These are phyloP conservation scores for Drosophila prolongata DNA, from an alignment of 2,888 invertebrate genomes.

Conservation along the genomic window DNA sequence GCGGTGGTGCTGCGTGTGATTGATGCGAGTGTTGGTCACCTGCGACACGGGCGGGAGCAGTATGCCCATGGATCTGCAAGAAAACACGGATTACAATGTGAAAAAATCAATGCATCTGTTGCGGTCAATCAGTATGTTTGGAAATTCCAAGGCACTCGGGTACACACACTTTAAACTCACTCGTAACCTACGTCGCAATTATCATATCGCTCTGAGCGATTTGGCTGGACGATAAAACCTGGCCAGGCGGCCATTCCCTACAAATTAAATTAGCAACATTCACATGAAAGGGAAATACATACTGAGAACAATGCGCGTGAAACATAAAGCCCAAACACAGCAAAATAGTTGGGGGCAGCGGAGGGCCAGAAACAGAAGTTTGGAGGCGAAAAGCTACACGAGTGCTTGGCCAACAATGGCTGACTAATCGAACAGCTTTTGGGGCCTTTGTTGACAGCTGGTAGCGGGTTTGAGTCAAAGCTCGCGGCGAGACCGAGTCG, in stretches of 20 bases:
- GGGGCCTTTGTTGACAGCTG: slow-evolving; percentile 36
- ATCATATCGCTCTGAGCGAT: slow-evolving; percentile 12
- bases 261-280: slow-evolving; percentile 59
- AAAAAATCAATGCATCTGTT: slow-evolving; percentile 62
- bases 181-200: slow-evolving; percentile 31
- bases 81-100: slow-evolving; percentile 1
- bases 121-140: neutral
- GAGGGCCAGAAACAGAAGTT: slow-evolving; percentile 2
- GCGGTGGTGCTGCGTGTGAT: slow-evolving; percentile 90
- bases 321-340: slow-evolving; percentile 33
- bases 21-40: slow-evolving; percentile 84
- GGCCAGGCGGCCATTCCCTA: slow-evolving; percentile 26
- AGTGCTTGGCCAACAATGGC: slow-evolving; percentile 30
- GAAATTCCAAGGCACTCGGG: neutral
- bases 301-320: slow-evolving; percentile 41
- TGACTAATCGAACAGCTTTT: slow-evolving; percentile 45
- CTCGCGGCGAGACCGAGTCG: slow-evolving; percentile 7
- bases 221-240: slow-evolving; percentile 12
- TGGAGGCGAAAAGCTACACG: slow-evolving; percentile 24
- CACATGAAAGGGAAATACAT: slow-evolving; percentile 29
- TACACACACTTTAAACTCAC: slow-evolving; percentile 5
- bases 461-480: slow-evolving; percentile 28
- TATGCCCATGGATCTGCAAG: slow-evolving; percentile 84
- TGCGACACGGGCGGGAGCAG: slow-evolving; percentile 84
- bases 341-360: neutral